phyloP scores from a whole-genome alignment of 1,140 invertebrate genomes.

The Popillia japonica region DNA sequence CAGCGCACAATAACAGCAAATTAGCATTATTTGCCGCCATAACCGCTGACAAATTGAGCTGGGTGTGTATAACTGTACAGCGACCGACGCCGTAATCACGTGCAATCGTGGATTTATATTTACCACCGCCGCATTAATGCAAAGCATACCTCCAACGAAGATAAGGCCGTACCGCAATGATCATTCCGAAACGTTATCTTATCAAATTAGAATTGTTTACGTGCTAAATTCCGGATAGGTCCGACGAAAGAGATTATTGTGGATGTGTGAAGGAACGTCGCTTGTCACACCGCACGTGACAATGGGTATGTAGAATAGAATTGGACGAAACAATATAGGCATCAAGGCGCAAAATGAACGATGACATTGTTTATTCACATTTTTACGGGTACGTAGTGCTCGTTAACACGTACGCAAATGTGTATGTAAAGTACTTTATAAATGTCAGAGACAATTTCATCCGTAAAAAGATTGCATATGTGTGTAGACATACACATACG shows the following conservation, averaged over 20 bases:
- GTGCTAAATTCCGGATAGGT: constrained; percentile 7
- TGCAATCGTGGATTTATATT: constrained; percentile 30
- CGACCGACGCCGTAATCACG: constrained; percentile 10
- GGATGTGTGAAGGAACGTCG: not conserved
- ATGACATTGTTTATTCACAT: constrained; percentile 14
- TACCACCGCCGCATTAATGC: constrained; percentile 27
- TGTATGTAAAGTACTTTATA: constrained; percentile 1
- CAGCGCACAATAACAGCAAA: constrained; percentile 24
- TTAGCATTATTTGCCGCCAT: constrained; percentile 33
- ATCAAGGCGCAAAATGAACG: constrained; percentile 1
- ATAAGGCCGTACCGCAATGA: constrained; percentile 22
- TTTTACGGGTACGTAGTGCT: constrained; percentile 1
- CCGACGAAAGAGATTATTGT: constrained; percentile 17
- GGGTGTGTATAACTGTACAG: constrained; percentile 15
- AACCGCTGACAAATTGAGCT: constrained; percentile 16
- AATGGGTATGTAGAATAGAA: not conserved
- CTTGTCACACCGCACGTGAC: not conserved
- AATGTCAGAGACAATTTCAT: not conserved
- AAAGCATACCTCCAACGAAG: not conserved
- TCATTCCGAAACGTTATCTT: constrained; percentile 24
- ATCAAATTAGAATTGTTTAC: constrained; percentile 21
- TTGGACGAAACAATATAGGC: constrained; percentile 1
- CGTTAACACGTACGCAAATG: not conserved
- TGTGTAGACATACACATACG: not conserved
- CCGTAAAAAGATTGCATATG: not conserved